Conservation (phyloP, 2,797 vertebrate species). For the Ctenopoma kingsleyae region DNA sequence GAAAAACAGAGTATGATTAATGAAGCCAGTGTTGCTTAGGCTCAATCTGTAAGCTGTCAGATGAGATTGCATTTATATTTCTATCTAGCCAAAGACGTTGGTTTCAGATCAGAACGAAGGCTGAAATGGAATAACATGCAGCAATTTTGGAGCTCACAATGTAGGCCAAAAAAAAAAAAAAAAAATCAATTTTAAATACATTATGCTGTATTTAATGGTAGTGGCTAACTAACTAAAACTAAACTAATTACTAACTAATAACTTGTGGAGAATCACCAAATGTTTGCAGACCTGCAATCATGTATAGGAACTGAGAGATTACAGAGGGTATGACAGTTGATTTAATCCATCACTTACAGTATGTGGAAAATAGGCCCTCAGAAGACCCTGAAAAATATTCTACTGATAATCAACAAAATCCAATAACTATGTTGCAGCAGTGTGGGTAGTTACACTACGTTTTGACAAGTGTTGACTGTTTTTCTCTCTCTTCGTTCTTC, state of each 20-base stretch:
- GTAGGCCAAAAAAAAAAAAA: background rate
- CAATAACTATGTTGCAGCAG: slow-evolving; percentile 18
- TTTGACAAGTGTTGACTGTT: slow-evolving; percentile 36
- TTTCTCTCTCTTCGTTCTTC: slow-evolving; percentile 16
- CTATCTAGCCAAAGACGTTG: slow-evolving; percentile 4
- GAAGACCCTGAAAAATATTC: slow-evolving; percentile 8
- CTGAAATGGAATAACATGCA: slow-evolving; percentile 3
- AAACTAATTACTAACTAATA: too few relatives aligned
- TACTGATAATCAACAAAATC: slow-evolving; percentile 18
- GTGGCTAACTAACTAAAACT: too few relatives aligned
- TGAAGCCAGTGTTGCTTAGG: slow-evolving; percentile 24
- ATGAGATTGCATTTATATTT: slow-evolving; percentile 20
- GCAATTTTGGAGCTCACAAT: background rate
- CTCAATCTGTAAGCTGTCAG: slow-evolving; percentile 32
- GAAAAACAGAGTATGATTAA: slow-evolving; percentile 61
- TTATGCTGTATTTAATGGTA: slow-evolving; percentile 1
- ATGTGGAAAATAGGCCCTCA: background rate
- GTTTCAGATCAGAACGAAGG: slow-evolving; percentile 3
- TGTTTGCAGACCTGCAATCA: slow-evolving; percentile 19
- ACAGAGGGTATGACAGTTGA: slow-evolving; percentile 5
- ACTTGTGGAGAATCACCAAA: slow-evolving; percentile 11
- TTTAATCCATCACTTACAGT: slow-evolving; percentile 26
- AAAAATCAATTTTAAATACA: slow-evolving; percentile 28
- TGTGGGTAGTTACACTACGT: slow-evolving; percentile 18
- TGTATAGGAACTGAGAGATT: slow-evolving; percentile 44